Base-by-base conservation (phyloP, 2,888 invertebrate species). In the Allolobophora icterica region DNA sequence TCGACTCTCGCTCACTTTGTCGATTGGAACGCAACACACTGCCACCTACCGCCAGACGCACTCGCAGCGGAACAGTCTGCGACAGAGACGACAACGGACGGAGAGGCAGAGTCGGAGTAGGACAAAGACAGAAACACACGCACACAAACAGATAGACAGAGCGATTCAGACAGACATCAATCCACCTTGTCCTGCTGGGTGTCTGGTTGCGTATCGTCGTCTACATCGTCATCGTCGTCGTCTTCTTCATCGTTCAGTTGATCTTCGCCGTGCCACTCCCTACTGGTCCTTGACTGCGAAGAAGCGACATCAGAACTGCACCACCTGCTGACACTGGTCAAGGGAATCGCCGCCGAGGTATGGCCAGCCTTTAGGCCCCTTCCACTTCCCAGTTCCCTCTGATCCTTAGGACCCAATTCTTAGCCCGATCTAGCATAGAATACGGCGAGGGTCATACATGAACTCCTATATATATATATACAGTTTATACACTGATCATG, bases 1-100 rank as follows among this genome's bases (percentile, higher is more conserved):
- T 71, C 71, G 71, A 71, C 71, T 71, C 30, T 71, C 71, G n/a
- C 71, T 71, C 71, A 71, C 71, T 71, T 71, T 71, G 71, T 71
- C 71, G 71, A 71, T 71, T 71, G 71, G 71, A 71, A n/a, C 71
- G 71, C 71, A 71, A 71, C 71, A 71, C 71, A 71, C 71, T 8
- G 87, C 34, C 35, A 87, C 87, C 34, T 19, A 87, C 33, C 0
- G 87, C 17, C 87, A 34, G 87, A 87, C 84, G 3, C 33, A 84
- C 33, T n/a, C n/a, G n/a, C n/a, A 17, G 30, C 84, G 34, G 33
- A 84, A 19, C 15, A 2, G 38, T 5, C 87, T 35, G 87, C 34
- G 35, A 87, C 87, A 87, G 87, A 35, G 38, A 87, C 6, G 17
- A 19, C 21, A 17, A 87, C 35, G 24, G 35, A 35, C 87, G 13